Conservation (phyloP, 2,113 vertebrate genomes). For the Montifringilla adamsi region DNA sequence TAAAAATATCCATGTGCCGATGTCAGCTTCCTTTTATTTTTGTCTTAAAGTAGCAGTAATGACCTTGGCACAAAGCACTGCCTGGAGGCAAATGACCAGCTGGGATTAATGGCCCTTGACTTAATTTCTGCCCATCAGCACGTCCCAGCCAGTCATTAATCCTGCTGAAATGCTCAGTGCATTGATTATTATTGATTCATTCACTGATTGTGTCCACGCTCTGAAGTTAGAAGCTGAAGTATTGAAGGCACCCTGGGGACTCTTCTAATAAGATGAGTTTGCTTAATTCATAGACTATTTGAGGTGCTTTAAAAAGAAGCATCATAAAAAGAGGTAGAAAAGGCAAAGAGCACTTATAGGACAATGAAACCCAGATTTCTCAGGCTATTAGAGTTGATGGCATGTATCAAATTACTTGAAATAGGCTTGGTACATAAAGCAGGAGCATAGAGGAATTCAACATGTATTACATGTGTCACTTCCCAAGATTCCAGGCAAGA, state of each 20-base stretch:
- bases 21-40: background rate
- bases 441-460: background rate
- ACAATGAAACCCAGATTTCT: background rate
- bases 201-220: constrained; percentile 45
- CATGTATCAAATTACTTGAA: background rate
- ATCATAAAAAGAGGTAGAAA: constrained; percentile 22
- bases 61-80: constrained; percentile 48
- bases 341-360: background rate
- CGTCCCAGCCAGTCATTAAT: constrained; percentile 56
- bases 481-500: background rate
- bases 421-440: background rate
- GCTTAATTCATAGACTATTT: constrained; percentile 53
- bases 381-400: background rate
- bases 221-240: constrained; percentile 16
- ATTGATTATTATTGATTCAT: constrained; percentile 64
- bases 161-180: constrained; percentile 35
- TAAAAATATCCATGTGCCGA: background rate
- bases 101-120: constrained; percentile 64
- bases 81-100: constrained; percentile 60
- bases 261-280: constrained; percentile 52
- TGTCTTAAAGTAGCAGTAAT: background rate
- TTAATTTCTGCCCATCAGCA: constrained; percentile 51
- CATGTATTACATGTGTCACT: background rate
- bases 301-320: background rate
- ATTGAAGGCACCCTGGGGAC: constrained; percentile 34